Base-by-base conservation (phyloP, 2,113 vertebrate species). In the Epinephelus moara region DNA sequence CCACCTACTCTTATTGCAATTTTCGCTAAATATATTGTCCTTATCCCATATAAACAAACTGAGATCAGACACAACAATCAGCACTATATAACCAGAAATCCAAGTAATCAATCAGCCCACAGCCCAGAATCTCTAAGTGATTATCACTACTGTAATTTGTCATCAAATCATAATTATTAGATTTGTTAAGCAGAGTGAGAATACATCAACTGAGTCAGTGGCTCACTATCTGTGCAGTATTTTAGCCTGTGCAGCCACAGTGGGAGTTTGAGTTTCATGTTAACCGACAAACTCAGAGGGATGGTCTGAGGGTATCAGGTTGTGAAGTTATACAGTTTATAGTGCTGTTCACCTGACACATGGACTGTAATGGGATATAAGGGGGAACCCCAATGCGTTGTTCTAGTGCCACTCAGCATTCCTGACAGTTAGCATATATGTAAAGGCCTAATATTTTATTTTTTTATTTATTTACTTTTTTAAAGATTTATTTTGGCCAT, bases 221-320 rank as follows among this genome's bases (percentile, higher is more conserved):
- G 25, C 55, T 55, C 13, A 21, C 60, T 25, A 4, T 49, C 40
- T 0, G 13, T 53, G 42, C 37, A 40, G 63, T 53, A 40, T 25
- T 40, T 18, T 27, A 49, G 1, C 53, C 50, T 11, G 15, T 50
- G 50, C 5, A 23, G 56, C 14, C n/a, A 1, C 70, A 74, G 45
- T 80, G 5, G 21, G 30, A 70, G 21, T 74, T 75, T 84, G 6
- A 55, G 6, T 0, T 23, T 55, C 6, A 33, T 14, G 40, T 75
- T 78, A 59, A 78, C 78, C 66, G 56, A 68, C 49, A 71, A 81
- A 75, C 49, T 66, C 37, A 57, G 27, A 57, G 50, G 60, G 52
- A 61, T 64, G 14, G 52, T 70, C 60, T 74, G 52, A 53, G 59
- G 47, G 33, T 71, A 45, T 76, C 75, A 33, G 60, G 63, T 42